These are phyloP conservation scores for Telenomus remus DNA, from an alignment of 1,140 invertebrate genomes.

Conservation along the genomic window DNA sequence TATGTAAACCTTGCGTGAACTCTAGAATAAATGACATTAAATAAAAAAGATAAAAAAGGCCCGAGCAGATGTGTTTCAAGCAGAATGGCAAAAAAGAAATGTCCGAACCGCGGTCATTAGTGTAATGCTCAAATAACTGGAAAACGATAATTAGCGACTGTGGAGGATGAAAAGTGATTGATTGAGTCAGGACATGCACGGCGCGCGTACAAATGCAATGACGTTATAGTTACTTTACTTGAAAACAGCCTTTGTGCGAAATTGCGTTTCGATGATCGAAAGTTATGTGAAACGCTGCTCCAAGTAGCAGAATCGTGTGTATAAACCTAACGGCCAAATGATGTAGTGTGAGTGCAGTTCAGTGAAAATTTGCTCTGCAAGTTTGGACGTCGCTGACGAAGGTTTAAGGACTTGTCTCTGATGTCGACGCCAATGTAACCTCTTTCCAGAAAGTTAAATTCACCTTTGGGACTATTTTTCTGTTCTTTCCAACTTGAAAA, in stretches of 20 bases:
- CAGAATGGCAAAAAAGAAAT: slow-evolving; percentile 28
- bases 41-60: background rate
- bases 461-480: too few relatives aligned
- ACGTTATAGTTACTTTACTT: slow-evolving; percentile 23
- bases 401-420: slow-evolving; percentile 67
- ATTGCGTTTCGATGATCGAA: slow-evolving; percentile 36
- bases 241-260: slow-evolving; percentile 11
- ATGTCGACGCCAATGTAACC: slow-evolving; percentile 53
- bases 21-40: too few relatives aligned
- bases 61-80: background rate
- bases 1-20: too few relatives aligned
- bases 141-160: slow-evolving; percentile 39
- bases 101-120: slow-evolving; percentile 28
- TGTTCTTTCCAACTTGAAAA: background rate
- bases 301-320: slow-evolving; percentile 40
- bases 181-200: slow-evolving; percentile 19
- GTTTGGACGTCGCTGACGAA: slow-evolving; percentile 62
- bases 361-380: slow-evolving; percentile 65
- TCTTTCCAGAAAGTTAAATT: slow-evolving; percentile 32
- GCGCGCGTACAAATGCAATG: slow-evolving; percentile 12
- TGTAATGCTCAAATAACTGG: slow-evolving; percentile 33
- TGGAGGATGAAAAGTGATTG: slow-evolving; percentile 43
- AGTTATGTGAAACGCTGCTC: slow-evolving; percentile 12
- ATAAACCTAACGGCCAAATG: slow-evolving; percentile 49
- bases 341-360: slow-evolving; percentile 17